Evolutionary conservation across 2,888 invertebrate genomes (phyloP).

Genomic region (Norana najaformis): DNA sequence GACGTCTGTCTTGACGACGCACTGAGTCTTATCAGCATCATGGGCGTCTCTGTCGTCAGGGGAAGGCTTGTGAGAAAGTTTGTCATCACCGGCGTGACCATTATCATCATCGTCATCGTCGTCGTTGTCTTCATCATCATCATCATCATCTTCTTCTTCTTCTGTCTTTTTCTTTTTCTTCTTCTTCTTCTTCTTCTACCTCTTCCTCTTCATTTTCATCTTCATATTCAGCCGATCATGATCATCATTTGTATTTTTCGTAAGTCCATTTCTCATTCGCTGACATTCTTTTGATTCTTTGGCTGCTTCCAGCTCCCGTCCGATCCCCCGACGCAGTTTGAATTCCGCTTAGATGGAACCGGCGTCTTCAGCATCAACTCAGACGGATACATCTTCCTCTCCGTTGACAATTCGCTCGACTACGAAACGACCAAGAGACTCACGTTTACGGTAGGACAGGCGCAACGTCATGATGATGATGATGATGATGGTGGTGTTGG

Average conservation of each 20-base stretch:
- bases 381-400: slow-evolving; percentile 41
- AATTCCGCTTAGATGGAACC: slow-evolving; percentile 39
- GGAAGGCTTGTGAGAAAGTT: neutral
- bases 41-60: neutral
- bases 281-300: neutral
- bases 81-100: neutral
- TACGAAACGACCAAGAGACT: slow-evolving; percentile 41
- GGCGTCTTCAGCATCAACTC: slow-evolving; percentile 37
- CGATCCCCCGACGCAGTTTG: slow-evolving; percentile 36
- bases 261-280: neutral
- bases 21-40: neutral
- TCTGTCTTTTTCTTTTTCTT: neutral
- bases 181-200: neutral
- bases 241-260: neutral
- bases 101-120: neutral
- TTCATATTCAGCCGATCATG: neutral
- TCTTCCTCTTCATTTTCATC: neutral
- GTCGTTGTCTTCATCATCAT: neutral
- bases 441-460: slow-evolving; percentile 36
- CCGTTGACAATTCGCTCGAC: slow-evolving; percentile 37
- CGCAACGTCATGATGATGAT: neutral
- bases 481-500: neutral
- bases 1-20: neutral
- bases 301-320: slow-evolving; percentile 36
- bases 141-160: neutral